These are phyloP conservation scores for Caerostris darwini DNA, from an alignment of 1,140 invertebrate species.

Conservation along the genomic window DNA sequence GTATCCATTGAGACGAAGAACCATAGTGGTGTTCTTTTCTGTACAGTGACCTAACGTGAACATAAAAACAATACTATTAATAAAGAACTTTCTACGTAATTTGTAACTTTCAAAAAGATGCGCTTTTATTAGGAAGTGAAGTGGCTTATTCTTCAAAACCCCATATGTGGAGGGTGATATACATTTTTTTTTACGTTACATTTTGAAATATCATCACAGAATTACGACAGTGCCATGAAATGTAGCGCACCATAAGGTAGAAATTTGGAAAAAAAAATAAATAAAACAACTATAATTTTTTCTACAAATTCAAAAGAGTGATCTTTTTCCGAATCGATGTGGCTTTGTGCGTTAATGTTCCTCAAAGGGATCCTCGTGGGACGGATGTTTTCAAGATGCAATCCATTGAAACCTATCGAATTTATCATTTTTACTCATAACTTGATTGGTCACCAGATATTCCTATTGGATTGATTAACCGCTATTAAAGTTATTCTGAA, in stretches of 20 bases:
- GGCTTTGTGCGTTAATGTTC: conserved; percentile 63
- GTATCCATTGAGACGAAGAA: conserved; percentile 27
- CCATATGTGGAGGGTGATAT: neutral
- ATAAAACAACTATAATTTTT: conserved; percentile 45
- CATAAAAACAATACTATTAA: neutral
- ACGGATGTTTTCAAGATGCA: neutral
- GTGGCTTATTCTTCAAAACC: neutral
- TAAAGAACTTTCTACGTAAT: conserved; percentile 44
- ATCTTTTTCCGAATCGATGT: neutral
- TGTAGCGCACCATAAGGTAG: neutral
- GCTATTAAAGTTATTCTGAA: neutral
- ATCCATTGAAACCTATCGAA: neutral
- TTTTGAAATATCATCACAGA: neutral
- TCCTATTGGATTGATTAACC: neutral
- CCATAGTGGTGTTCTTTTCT: conserved; percentile 40
- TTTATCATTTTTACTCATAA: neutral
- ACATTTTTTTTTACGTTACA: neutral
- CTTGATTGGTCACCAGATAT: neutral
- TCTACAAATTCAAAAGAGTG: neutral
- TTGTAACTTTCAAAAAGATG: conserved; percentile 36
- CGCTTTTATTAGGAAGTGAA: conserved; percentile 8
- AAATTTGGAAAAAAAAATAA: neutral
- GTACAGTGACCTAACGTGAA: conserved; percentile 31
- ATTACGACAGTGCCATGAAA: conserved; percentile 35
- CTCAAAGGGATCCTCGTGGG: neutral